Percentiles rank a stretch among this genome's conserved stretches.
Evolutionary conservation across 2,888 invertebrate species (phyloP).

Genomic region (Poecilobothrus nobilitatus): DNA sequence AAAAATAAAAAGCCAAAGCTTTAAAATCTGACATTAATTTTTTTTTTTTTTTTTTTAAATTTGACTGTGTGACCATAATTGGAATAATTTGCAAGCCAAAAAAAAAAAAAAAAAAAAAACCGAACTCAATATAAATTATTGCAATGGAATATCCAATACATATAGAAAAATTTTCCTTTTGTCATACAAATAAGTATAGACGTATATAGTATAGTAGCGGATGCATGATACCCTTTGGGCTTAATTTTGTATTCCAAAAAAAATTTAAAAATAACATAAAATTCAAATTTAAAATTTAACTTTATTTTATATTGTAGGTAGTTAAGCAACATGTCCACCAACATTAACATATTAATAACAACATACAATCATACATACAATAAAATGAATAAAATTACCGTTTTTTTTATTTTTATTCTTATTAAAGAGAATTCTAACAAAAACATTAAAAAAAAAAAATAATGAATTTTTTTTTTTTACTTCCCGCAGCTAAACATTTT

Average conservation of each 20-base stretch:
- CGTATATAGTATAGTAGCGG: too few relatives aligned
- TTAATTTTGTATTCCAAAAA: not conserved
- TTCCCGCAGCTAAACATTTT: not conserved
- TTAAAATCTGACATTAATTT: too few relatives aligned
- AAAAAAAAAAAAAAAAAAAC: not conserved
- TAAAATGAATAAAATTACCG: not conserved
- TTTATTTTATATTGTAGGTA: too few relatives aligned
- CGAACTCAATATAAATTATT: too few relatives aligned
- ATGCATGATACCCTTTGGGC: slow-evolving; percentile 6
- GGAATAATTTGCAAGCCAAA: not conserved
- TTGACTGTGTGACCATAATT: not conserved
- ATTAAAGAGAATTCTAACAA: too few relatives aligned
- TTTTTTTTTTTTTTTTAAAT: too few relatives aligned
- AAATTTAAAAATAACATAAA: not conserved
- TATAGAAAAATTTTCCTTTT: not conserved
- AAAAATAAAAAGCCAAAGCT: too few relatives aligned
- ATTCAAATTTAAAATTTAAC: not conserved
- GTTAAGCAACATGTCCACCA: not conserved
- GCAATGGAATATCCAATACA: too few relatives aligned
- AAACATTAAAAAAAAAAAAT: not conserved
- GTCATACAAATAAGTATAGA: not conserved
- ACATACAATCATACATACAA: not conserved
- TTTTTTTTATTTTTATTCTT: too few relatives aligned
- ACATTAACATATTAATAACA: not conserved
- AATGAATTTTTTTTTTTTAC: not conserved